These are phyloP conservation scores for Amphibalanus amphitrite DNA, from an alignment of 1,140 invertebrate genomes.

Conservation along the genomic window DNA sequence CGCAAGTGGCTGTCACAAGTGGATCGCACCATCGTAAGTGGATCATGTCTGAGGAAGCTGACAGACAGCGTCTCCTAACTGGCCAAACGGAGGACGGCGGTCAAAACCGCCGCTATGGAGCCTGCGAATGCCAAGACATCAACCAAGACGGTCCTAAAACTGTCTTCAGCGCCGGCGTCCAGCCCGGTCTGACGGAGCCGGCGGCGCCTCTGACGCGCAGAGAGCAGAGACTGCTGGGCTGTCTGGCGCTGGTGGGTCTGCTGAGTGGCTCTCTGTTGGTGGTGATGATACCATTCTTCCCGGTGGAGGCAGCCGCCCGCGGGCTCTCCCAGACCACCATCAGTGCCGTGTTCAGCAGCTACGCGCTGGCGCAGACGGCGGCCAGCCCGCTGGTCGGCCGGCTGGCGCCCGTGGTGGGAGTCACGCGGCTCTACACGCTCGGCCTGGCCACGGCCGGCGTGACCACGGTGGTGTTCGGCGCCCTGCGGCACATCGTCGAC, in stretches of 20 bases:
- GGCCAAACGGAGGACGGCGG: too few relatives aligned
- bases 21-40: too few relatives aligned
- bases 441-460: conserved; percentile 29
- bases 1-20: too few relatives aligned
- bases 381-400: conserved; percentile 27
- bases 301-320: conserved; percentile 29
- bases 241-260: conserved; percentile 31
- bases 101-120: too few relatives aligned
- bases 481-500: conserved; percentile 31
- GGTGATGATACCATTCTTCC: conserved; percentile 27
- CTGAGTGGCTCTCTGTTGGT: conserved; percentile 27
- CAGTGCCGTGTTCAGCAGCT: conserved; percentile 22
- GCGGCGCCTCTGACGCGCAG: too few relatives aligned
- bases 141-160: too few relatives aligned
- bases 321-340: conserved; percentile 18
- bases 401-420: conserved; percentile 34
- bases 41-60: too few relatives aligned
- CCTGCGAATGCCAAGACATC: too few relatives aligned
- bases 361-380: conserved; percentile 18
- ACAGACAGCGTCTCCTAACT: too few relatives aligned
- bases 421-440: conserved; percentile 26
- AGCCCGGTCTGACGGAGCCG: too few relatives aligned
- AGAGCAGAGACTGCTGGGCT: conserved; percentile 20
- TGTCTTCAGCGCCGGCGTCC: too few relatives aligned
- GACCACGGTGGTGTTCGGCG: conserved; percentile 24